Base-by-base conservation (phyloP, 2,888 invertebrate species). In the Frankliniella fusca region DNA sequence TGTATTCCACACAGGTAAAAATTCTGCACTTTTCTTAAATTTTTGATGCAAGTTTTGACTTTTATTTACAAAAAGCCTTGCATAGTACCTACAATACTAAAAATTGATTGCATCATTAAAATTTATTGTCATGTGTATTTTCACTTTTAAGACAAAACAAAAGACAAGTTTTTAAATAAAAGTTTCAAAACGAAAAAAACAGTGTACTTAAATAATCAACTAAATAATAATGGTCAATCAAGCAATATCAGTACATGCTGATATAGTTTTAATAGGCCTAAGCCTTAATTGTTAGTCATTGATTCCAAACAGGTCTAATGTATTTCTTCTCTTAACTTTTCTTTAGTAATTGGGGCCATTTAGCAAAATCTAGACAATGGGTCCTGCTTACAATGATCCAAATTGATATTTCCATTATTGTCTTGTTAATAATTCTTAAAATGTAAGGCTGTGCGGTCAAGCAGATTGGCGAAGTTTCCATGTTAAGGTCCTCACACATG, bases 361-460 rank as follows among this genome's bases (percentile, higher is more conserved):
- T 76, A 76, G 70, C 70, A 76, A 27, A 27, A 27, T 8, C 27
- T 76, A 23, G 70, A 23, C 70, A 76, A 27, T 8, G 70, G 70
- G 70, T 76, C 70, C 70, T 76, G 70, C 70, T 76, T 76, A 76
- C 70, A 76, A 76, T 76, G 70, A 76, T 76, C 70, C 70, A 76
- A 23, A 27, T 76, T 23, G 70, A 76, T 76, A 76, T 76, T 76
- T 76, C 27, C 70, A 27, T 11, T 76, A 27, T 27, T 10, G 10
- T 12, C 23, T 27, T 76, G n/a, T 27, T 27, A 27, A 76, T 23
- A 76, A 27, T 27, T 70, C 54, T 76, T 76, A 27, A 2, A 38
- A 23, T 12, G 12, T 76, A 76, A 76, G 70, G 70, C 70, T 76
- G 70, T 76, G 38, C 38, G 70, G 70, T 27, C 70, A 76, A 76